Conservation (phyloP, 2,113 vertebrate species). For the Varanus komodoensis region DNA sequence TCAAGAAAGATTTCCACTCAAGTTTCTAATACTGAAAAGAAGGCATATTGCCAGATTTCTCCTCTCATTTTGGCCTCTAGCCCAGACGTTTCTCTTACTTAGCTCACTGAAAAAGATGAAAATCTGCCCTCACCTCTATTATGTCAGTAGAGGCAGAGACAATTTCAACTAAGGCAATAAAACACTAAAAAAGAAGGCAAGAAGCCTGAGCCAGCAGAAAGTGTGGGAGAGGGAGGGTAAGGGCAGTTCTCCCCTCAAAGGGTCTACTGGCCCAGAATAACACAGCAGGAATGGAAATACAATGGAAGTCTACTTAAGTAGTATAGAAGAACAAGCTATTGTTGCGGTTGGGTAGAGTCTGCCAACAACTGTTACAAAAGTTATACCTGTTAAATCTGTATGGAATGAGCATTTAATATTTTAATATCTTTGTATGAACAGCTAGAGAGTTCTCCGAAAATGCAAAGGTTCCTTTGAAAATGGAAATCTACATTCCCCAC, state of each 20-base stretch:
- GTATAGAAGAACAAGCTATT: constrained; percentile 20
- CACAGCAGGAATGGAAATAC: constrained; percentile 25
- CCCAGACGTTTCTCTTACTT: constrained; percentile 40
- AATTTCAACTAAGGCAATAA: constrained; percentile 28
- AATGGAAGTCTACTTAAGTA: constrained; percentile 22
- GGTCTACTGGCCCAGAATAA: constrained; percentile 46
- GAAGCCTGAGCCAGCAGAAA: constrained; percentile 39
- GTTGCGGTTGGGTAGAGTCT: constrained; percentile 34
- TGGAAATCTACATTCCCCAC: neutral
- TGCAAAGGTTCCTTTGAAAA: neutral
- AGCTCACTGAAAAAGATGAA: constrained; percentile 50
- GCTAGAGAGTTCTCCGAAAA: neutral
- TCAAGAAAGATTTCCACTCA: constrained; percentile 5
- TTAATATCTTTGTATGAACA: constrained; percentile 22
- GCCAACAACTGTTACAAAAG: constrained; percentile 39
- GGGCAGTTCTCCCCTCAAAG: neutral
- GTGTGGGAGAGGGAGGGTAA: constrained; percentile 23
- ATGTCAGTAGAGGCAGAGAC: constrained; percentile 39
- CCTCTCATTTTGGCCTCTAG: constrained; percentile 26
- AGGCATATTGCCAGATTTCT: constrained; percentile 27
- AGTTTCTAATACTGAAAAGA: constrained; percentile 12
- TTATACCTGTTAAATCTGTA: constrained; percentile 21
- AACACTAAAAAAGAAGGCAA: constrained; percentile 16
- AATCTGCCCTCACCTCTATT: constrained; percentile 43
- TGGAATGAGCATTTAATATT: constrained; percentile 21